Percentiles rank a stretch among this genome's conserved stretches.
These are phyloP conservation scores for Phocides pigmalion DNA, from an alignment of 1,140 invertebrate genomes.

Conservation along the genomic window DNA sequence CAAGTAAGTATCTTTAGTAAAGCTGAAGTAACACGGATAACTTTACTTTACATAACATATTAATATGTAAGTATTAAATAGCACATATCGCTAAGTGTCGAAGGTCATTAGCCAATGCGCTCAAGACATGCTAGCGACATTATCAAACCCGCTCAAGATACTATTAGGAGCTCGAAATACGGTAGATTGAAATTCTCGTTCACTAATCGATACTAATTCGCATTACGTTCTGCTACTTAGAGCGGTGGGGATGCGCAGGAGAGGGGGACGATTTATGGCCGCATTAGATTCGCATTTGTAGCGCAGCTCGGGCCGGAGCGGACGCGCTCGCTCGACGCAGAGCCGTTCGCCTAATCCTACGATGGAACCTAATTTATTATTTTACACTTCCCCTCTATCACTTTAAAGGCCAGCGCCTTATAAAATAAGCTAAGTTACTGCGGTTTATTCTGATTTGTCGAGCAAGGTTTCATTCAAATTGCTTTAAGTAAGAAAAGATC, in stretches of 20 bases:
- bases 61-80: neutral
- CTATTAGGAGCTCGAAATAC: conserved; percentile 34
- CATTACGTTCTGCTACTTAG: conserved; percentile 55
- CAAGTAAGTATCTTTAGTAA: neutral
- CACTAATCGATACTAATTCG: conserved; percentile 73
- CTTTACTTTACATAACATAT: neutral
- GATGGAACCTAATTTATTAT: conserved; percentile 40
- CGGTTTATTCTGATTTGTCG: neutral
- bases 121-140: conserved; percentile 12
- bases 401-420: neutral
- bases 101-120: conserved; percentile 5
- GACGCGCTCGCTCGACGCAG: conserved; percentile 41
- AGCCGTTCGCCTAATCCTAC: conserved; percentile 37
- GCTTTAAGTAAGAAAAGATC: no score
- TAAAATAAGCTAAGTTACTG: neutral
- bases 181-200: conserved; percentile 57
- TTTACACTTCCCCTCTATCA: conserved; percentile 33
- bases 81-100: neutral
- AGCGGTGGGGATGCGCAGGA: conserved; percentile 48
- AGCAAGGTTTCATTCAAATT: no score
- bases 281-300: conserved; percentile 75
- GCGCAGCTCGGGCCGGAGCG: conserved; percentile 36
- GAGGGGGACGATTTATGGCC: conserved; percentile 63
- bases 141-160: conserved; percentile 2
- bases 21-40: neutral